phyloP scores from a whole-genome alignment of 2,888 invertebrate species.

The Strigamia crassipes region DNA sequence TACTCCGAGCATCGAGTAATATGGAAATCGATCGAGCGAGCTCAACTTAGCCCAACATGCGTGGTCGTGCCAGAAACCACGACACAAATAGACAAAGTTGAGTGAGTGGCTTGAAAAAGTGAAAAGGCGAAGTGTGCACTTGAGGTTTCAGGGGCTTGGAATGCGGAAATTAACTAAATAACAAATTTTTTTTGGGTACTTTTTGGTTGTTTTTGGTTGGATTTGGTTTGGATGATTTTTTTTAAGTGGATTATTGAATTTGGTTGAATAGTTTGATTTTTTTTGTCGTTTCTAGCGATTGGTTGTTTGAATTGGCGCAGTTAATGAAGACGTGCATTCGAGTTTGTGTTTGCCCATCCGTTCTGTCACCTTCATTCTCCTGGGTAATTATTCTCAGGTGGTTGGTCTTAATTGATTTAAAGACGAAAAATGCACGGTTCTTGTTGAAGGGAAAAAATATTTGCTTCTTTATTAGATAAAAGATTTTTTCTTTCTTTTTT shows the following conservation, averaged over 20 bases:
- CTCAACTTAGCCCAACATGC: constrained; percentile 7
- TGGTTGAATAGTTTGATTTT: not conserved
- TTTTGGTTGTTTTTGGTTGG: not conserved
- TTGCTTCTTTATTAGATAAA: not conserved
- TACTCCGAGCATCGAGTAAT: not conserved
- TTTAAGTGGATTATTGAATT: not conserved
- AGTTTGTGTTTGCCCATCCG: constrained; percentile 42
- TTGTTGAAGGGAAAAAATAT: not conserved
- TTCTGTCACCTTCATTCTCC: constrained; percentile 38
- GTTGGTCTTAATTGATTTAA: constrained; percentile 40
- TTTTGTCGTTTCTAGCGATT: not conserved
- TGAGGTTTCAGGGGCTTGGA: not conserved
- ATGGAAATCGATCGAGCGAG: constrained; percentile 36
- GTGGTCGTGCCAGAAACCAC: constrained; percentile 24
- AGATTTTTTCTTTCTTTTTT: not conserved
- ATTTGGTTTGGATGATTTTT: not conserved
- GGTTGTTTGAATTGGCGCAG: not conserved
- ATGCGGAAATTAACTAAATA: too few relatives aligned
- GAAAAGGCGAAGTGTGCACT: not conserved
- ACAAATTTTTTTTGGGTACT: not conserved
- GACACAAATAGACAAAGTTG: constrained; percentile 28
- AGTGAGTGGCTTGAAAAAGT: constrained; percentile 3
- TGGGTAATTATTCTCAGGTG: constrained; percentile 39
- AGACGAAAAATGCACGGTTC: constrained; percentile 26
- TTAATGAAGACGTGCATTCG: constrained; percentile 39